phyloP scores from a whole-genome alignment of 1,140 invertebrate species.

The Chrysomallon squamiferum region DNA sequence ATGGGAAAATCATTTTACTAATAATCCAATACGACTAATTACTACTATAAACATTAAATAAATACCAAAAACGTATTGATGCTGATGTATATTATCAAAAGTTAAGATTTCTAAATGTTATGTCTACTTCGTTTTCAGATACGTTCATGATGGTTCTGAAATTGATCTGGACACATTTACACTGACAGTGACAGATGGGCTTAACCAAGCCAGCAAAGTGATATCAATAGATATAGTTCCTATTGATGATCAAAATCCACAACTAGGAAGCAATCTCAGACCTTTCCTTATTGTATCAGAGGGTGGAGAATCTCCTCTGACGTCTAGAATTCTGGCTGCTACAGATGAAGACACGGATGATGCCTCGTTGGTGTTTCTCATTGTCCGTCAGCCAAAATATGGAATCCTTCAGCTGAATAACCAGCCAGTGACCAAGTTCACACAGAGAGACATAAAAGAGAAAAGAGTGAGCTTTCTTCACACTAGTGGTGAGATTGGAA shows the following conservation, averaged over 20 bases:
- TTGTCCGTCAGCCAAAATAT: constrained; percentile 57
- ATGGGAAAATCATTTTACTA: too few species aligned
- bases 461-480: constrained; percentile 55
- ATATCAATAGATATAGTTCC: constrained; percentile 59
- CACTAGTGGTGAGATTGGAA: constrained; percentile 62
- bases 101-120: too few species aligned
- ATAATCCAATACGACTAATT: too few species aligned
- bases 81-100: too few species aligned
- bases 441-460: constrained; percentile 52
- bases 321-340: constrained; percentile 56
- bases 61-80: too few species aligned
- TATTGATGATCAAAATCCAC: constrained; percentile 61
- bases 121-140: too few species aligned
- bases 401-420: constrained; percentile 57
- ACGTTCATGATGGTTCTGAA: constrained; percentile 62
- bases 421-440: constrained; percentile 53
- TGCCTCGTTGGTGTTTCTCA: constrained; percentile 55
- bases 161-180: constrained; percentile 55
- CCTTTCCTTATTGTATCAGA: constrained; percentile 55
- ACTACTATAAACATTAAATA: too few species aligned
- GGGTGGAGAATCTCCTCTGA: constrained; percentile 54
- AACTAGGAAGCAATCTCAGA: constrained; percentile 41
- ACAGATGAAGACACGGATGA: constrained; percentile 62
- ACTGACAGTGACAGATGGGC: constrained; percentile 61
- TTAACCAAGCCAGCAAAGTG: constrained; percentile 57